A percentile compares a stretch with the other conserved stretches of the same genome.
phyloP scores from a whole-genome alignment of 2,888 invertebrate genomes.

The Heterodera filipjevi region DNA sequence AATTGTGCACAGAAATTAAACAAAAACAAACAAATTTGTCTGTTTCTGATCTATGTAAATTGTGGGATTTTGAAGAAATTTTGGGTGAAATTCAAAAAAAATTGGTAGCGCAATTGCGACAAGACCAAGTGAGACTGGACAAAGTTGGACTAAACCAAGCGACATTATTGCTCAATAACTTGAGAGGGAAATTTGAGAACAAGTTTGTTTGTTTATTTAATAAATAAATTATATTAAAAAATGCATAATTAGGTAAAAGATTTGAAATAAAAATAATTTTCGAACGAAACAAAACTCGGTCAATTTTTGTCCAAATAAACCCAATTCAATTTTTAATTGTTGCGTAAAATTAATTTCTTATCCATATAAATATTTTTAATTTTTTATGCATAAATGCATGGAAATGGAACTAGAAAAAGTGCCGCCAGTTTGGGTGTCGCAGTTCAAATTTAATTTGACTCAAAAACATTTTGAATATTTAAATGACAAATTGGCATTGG shows the following conservation, averaged over 20 bases:
- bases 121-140: neutral
- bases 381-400: neutral
- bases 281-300: neutral
- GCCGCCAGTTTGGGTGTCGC: neutral
- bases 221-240: neutral
- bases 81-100: neutral
- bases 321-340: no score
- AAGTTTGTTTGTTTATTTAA: neutral
- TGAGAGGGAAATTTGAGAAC: neutral
- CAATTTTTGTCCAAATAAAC: neutral
- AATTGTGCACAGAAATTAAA: neutral
- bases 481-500: neutral
- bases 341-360: no score
- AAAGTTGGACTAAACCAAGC: neutral
- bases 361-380: no score
- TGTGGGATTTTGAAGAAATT: slow-evolving; percentile 7
- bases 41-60: neutral
- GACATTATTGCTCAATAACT: no score
- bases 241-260: neutral
- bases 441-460: neutral
- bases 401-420: neutral
- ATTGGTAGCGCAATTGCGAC: neutral
- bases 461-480: neutral
- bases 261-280: neutral
- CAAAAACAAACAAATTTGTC: neutral